Conservation (phyloP, 2,797 vertebrate genomes). For the Cryptoblepharus egeriae region DNA sequence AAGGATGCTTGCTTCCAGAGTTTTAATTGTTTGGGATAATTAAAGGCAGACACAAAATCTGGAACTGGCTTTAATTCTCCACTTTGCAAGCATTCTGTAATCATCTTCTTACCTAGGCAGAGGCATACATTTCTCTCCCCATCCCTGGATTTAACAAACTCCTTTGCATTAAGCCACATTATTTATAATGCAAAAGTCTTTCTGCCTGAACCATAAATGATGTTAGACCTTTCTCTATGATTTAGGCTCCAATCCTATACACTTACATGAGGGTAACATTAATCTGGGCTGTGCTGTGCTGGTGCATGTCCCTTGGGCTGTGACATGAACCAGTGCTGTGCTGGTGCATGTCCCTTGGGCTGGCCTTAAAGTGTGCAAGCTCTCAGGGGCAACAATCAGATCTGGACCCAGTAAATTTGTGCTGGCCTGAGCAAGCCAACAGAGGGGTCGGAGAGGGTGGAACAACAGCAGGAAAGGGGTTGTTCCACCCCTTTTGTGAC, state of each 20-base stretch:
- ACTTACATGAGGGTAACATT: too few species aligned
- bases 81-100: constrained; percentile 29
- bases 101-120: constrained; percentile 46
- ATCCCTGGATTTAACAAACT: constrained; percentile 38
- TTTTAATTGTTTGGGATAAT: constrained; percentile 64
- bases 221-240: constrained; percentile 10
- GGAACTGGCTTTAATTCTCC: constrained; percentile 48
- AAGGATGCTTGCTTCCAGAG: constrained; percentile 50
- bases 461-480: too few species aligned
- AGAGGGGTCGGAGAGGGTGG: too few species aligned
- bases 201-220: background rate
- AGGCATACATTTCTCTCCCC: constrained; percentile 56
- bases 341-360: too few species aligned
- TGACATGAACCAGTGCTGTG: too few species aligned
- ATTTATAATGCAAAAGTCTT: background rate
- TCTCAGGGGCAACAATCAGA: too few species aligned
- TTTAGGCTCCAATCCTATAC: background rate
- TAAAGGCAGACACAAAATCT: constrained; percentile 64
- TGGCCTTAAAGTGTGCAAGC: too few species aligned
- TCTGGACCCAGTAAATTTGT: too few species aligned
- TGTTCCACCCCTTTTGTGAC: too few species aligned
- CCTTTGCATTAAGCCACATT: constrained; percentile 38
- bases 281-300: too few species aligned
- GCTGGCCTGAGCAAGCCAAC: too few species aligned
- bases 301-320: too few species aligned